These are phyloP conservation scores for Rousettus madagascariensis DNA, from an alignment of 2,797 vertebrate genomes.

Conservation along the genomic window DNA sequence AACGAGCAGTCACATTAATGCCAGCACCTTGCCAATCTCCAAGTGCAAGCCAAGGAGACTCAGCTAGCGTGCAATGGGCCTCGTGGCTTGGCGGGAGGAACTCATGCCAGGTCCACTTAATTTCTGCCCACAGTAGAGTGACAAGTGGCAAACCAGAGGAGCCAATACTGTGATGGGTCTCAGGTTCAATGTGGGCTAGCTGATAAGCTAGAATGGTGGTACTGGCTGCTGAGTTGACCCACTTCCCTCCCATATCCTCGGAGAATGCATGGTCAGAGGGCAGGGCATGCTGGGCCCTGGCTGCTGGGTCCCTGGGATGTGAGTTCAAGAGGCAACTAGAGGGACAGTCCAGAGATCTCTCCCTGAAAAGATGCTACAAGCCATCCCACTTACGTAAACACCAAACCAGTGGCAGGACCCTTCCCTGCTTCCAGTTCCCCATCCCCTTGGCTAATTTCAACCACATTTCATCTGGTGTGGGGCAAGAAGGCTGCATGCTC, in stretches of 20 bases:
- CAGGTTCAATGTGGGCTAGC: neutral
- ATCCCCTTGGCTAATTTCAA: fast-evolving
- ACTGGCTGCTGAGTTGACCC: fast-evolving
- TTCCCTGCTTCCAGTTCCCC: neutral
- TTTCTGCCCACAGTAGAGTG: neutral
- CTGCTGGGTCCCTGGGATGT: neutral
- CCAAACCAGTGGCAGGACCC: neutral
- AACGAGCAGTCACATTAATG: neutral
- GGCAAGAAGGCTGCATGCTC: fast-evolving
- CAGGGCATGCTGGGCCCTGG: neutral
- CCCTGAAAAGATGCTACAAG: neutral
- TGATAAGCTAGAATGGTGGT: too few species aligned
- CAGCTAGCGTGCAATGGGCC: fast-evolving
- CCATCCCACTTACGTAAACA: neutral
- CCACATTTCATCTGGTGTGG: neutral
- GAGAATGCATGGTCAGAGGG: neutral
- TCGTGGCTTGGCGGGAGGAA: fast-evolving
- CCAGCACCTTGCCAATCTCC: slow-evolving; percentile 51
- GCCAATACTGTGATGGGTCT: neutral
- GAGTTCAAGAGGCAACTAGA: neutral
- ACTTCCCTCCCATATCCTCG: neutral
- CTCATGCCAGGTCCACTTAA: neutral
- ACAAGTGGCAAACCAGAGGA: fast-evolving
- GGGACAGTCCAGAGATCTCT: neutral
- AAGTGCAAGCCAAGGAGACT: neutral